These are phyloP conservation scores for Aproaerema taeniolella DNA, from an alignment of 2,888 invertebrate species.

Conservation along the genomic window DNA sequence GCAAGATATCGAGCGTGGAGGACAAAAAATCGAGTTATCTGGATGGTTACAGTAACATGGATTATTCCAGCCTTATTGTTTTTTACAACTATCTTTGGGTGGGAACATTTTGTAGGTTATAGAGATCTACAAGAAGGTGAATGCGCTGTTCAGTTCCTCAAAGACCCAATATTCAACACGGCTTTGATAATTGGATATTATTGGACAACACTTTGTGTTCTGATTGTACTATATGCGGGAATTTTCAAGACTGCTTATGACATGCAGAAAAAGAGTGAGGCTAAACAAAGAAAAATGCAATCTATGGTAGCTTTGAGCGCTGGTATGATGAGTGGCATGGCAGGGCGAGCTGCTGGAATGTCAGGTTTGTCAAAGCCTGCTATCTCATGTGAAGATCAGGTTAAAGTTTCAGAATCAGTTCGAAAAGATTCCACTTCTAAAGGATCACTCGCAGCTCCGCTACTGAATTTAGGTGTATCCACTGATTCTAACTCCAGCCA, in stretches of 20 bases:
- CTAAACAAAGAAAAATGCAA: conserved; percentile 96
- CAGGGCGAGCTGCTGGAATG: conserved; percentile 91
- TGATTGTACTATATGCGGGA: conserved; percentile 96
- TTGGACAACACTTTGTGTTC: conserved; percentile 97
- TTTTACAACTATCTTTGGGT: conserved; percentile 98
- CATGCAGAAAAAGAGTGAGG: conserved; percentile 98
- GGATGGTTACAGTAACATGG: conserved; percentile 98
- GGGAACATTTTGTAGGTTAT: conserved; percentile 98
- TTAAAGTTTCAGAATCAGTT: conserved; percentile 66
- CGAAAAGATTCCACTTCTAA: conserved; percentile 60
- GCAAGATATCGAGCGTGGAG: conserved; percentile 98
- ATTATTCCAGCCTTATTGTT: conserved; percentile 96
- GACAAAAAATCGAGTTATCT: conserved; percentile 93
- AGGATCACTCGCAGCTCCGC: conserved; percentile 57
- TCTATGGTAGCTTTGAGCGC: conserved; percentile 95
- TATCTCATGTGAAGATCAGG: conserved; percentile 83
- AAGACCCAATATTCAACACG: conserved; percentile 98
- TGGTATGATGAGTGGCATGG: conserved; percentile 94
- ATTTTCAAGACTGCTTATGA: conserved; percentile 98
- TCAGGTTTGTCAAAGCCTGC: conserved; percentile 89
- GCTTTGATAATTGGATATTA: conserved; percentile 97
- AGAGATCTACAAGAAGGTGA: conserved; percentile 91
- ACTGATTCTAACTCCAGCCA: conserved; percentile 79
- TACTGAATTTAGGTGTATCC: conserved; percentile 61
- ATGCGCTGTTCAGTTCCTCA: conserved; percentile 97